Percentiles rank a stretch among this genome's conserved stretches.
These are phyloP conservation scores for Channallabes apus DNA, from an alignment of 2,797 vertebrate species.

Conservation along the genomic window DNA sequence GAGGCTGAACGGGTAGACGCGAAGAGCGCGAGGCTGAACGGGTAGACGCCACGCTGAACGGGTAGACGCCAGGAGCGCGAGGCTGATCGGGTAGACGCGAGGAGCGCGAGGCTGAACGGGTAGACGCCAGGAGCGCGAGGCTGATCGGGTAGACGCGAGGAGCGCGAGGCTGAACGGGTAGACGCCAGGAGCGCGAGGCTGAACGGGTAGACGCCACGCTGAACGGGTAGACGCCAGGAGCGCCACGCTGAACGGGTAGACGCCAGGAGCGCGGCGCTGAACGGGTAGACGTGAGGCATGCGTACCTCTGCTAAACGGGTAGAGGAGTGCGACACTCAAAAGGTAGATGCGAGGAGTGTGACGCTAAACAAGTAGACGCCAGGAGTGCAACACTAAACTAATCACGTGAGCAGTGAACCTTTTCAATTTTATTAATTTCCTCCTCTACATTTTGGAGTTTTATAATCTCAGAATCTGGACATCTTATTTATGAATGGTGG, in stretches of 20 bases:
- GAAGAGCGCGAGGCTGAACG: not conserved
- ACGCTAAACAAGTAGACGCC: too few species aligned
- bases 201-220: too few species aligned
- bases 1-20: not conserved
- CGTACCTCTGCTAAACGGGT: too few species aligned
- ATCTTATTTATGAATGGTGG: slow-evolving; percentile 77
- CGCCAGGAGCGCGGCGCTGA: not conserved
- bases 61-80: not conserved
- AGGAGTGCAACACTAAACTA: not conserved
- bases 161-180: too few species aligned
- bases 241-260: too few species aligned
- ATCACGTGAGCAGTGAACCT: not conserved
- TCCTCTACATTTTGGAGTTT: slow-evolving; percentile 45
- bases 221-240: too few species aligned
- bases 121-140: too few species aligned
- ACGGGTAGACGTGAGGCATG: not conserved
- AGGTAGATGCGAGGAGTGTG: not conserved
- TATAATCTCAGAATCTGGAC: slow-evolving; percentile 63
- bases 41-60: not conserved
- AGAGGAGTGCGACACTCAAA: not conserved
- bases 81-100: not conserved
- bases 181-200: too few species aligned
- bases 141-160: too few species aligned
- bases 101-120: not conserved
- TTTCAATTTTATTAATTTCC: not conserved